Conservation (phyloP, 2,888 invertebrate species). For the Noctua janthe region DNA sequence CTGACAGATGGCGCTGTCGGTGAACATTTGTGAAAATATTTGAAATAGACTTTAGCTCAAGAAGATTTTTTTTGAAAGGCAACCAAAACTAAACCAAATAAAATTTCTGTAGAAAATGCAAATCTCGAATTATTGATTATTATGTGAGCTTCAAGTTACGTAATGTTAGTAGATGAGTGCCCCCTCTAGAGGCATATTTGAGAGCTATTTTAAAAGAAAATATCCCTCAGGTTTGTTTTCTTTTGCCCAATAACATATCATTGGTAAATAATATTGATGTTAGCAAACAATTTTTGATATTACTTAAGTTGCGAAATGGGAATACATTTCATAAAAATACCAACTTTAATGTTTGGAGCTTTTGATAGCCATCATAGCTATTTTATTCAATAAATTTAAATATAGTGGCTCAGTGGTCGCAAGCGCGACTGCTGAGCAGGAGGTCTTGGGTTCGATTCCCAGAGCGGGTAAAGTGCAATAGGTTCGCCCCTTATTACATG, state of each 20-base stretch:
- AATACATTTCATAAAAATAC: not conserved
- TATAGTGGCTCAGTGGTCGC: not conserved
- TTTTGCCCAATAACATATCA: conserved; percentile 36
- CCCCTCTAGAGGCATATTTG: conserved; percentile 33
- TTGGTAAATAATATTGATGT: conserved; percentile 14
- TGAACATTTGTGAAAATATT: conserved; percentile 1
- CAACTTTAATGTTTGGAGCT: not conserved
- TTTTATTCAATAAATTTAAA: not conserved
- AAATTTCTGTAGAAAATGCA: conserved; percentile 32
- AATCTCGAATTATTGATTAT: conserved; percentile 63
- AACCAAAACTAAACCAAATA: conserved; percentile 23
- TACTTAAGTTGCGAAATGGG: not conserved
- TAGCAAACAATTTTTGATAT: conserved; percentile 3
- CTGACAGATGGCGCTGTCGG: not conserved
- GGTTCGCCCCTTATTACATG: no score
- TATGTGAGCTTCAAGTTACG: conserved; percentile 42
- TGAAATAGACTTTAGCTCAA: not conserved
- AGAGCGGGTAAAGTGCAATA: no score
- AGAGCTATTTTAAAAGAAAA: conserved; percentile 36
- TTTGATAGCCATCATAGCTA: not conserved
- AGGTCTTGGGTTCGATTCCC: no score
- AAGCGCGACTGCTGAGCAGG: no score
- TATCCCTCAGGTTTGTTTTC: conserved; percentile 14
- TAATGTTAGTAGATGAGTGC: conserved; percentile 41
- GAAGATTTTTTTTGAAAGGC: not conserved